phyloP scores from a whole-genome alignment of 2,888 invertebrate species.

The Chalcis sispes region DNA sequence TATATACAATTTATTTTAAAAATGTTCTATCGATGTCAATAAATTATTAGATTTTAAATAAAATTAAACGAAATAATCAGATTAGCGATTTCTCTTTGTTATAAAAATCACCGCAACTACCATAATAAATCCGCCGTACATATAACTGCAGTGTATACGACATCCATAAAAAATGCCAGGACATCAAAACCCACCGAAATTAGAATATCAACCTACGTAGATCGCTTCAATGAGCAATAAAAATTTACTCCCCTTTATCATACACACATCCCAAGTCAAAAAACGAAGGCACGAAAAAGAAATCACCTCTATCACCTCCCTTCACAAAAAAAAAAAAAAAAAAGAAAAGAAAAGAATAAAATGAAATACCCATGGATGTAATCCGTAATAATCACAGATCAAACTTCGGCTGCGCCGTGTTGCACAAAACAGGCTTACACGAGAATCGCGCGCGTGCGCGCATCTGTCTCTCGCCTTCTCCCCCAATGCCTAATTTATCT shows the following conservation, averaged over 20 bases:
- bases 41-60: too few relatives aligned
- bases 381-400: conserved; percentile 29
- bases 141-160: too few relatives aligned
- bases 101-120: too few relatives aligned
- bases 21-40: too few relatives aligned
- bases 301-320: too few relatives aligned
- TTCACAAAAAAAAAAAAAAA: neutral
- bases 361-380: neutral
- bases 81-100: too few relatives aligned
- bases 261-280: neutral
- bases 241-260: neutral
- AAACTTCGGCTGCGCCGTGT: neutral
- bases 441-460: too few relatives aligned
- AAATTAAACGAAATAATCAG: too few relatives aligned
- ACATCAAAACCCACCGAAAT: neutral
- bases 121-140: too few relatives aligned
- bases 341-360: too few relatives aligned
- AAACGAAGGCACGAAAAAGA: neutral
- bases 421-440: conserved; percentile 15
- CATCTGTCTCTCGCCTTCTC: conserved; percentile 21
- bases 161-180: too few relatives aligned
- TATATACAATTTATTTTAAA: too few relatives aligned
- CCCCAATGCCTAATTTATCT: neutral
- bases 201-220: conserved; percentile 24
- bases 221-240: conserved; percentile 1